A percentile compares a stretch with the other conserved stretches of the same genome.
These are phyloP conservation scores for Trematomus loennbergii DNA, from an alignment of 2,113 vertebrate species.

Conservation along the genomic window DNA sequence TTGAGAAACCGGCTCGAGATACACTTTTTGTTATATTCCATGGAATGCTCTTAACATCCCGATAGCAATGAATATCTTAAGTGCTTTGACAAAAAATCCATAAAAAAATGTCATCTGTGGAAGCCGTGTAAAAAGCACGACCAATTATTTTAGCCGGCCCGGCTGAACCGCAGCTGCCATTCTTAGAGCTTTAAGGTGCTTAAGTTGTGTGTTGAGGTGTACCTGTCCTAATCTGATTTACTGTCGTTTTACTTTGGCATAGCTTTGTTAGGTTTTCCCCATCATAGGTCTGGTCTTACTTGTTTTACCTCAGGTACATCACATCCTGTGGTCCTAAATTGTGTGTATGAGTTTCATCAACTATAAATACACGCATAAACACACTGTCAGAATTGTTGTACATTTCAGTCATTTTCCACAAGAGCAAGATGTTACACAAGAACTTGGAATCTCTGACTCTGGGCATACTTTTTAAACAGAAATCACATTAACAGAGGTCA, in stretches of 20 bases:
- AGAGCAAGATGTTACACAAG: constrained; percentile 11
- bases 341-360: neutral
- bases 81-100: too few relatives aligned
- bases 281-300: neutral
- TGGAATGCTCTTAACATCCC: too few relatives aligned
- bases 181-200: neutral
- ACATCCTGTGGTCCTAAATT: neutral
- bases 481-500: neutral
- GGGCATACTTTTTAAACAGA: neutral
- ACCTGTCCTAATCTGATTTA: neutral
- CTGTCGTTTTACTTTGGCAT: constrained; percentile 10
- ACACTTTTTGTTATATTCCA: too few relatives aligned
- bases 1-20: too few relatives aligned
- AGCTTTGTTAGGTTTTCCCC: constrained; percentile 29
- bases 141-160: too few relatives aligned
- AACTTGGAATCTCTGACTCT: neutral
- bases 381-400: neutral
- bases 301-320: neutral
- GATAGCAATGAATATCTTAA: too few relatives aligned
- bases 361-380: neutral
- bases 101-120: too few relatives aligned
- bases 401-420: constrained; percentile 2
- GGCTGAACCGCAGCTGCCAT: neutral
- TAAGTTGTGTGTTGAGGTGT: neutral
- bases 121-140: too few relatives aligned